A percentile compares a stretch with the other conserved stretches of the same genome.
Evolutionary conservation across 2,888 invertebrate genomes (phyloP).

Genomic region (Cephus runcator): DNA sequence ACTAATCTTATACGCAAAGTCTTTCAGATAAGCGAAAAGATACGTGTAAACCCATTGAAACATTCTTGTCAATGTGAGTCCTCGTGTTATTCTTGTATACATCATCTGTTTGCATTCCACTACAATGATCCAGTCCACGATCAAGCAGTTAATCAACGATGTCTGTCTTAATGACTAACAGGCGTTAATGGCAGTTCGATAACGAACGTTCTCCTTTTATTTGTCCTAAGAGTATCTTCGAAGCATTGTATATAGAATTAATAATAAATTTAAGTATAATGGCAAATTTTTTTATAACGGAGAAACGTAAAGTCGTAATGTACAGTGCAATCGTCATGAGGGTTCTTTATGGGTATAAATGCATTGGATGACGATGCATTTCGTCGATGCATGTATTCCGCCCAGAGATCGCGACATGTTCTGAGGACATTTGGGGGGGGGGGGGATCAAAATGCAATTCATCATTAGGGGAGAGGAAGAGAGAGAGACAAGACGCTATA

Average conservation of each 20-base stretch:
- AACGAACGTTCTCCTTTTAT: neutral
- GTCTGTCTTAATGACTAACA: neutral
- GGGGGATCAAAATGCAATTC: slow-evolving; percentile 54
- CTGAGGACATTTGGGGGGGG: neutral
- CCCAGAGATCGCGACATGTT: neutral
- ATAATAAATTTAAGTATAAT: neutral
- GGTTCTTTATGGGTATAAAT: neutral
- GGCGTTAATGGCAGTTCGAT: neutral
- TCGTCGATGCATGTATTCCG: neutral
- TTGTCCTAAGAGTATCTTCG: neutral
- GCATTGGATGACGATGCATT: slow-evolving; percentile 42
- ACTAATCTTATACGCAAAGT: neutral
- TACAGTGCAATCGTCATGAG: neutral
- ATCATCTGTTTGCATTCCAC: neutral
- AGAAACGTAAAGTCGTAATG: neutral
- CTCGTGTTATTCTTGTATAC: neutral
- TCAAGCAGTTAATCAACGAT: neutral
- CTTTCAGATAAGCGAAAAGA: neutral
- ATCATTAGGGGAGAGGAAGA: slow-evolving; percentile 37
- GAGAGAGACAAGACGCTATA: slow-evolving; percentile 10
- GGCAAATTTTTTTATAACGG: neutral
- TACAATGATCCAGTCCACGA: neutral
- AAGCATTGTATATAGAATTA: neutral
- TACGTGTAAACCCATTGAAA: neutral
- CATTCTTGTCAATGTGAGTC: neutral